Base-by-base conservation (phyloP, 2,113 vertebrate species). In the Nyctereutes procyonoides region DNA sequence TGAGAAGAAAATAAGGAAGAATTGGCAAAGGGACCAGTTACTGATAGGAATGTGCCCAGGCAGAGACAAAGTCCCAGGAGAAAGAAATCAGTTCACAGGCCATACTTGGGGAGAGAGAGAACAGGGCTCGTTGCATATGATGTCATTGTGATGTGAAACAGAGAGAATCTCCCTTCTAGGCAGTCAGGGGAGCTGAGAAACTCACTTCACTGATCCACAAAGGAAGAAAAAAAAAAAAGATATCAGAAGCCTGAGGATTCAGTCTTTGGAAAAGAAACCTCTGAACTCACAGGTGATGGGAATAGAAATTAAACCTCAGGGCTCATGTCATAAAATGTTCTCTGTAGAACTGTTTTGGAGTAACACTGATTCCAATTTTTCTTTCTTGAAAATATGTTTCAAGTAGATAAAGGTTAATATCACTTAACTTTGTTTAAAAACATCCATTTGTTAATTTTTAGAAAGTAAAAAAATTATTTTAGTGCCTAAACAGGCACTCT, bases 371-470 rank as follows among this genome's bases (percentile, higher is more conserved):
- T 69, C 8, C 32, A 53, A 1, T 87, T 69, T 93, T 71, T 83
- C 28, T 77, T 87, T 83, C 53, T 77, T 95, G 19, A 83, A 90
- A 96, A 90, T 48, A 85, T 69, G 9, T 26, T 88, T 58, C 20
- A 35, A 14, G 1, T n/a, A 71, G n/a, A 14, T 76, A 35, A 77
- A 60, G 15, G 4, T 76, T 60, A 53, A 92, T 56, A 4, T 69
- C 12, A 48, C 51, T 86, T 91, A 35, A 63, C 56, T 74, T 53
- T 32, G 51, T 38, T 76, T 9, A 53, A 94, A 89, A 65, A 32
- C 30, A 79, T 38, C 11, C 30, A 10, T 24, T 88, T 38, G 26
- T 58, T 58, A 51, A 48, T 88, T 83, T 84, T 77, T 58, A 48
- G 88, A 63, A 56, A 60, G 9, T n/a, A 88, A 93, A 65, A 73